Conservation (phyloP, 1,140 invertebrate genomes). For the Leguminivora glycinivorella region DNA sequence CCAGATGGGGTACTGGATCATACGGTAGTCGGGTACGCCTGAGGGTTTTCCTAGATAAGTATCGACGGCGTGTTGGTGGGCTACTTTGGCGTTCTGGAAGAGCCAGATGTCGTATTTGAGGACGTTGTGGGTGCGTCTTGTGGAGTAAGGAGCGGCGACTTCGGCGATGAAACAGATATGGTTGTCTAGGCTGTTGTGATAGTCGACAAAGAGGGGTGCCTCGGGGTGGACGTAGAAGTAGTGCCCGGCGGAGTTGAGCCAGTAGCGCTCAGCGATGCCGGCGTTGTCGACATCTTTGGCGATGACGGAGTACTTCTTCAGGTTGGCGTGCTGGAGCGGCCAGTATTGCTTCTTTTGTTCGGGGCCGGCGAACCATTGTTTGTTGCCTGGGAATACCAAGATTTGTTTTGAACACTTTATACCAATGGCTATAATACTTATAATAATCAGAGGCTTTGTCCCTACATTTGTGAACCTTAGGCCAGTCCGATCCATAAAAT, state of each 20-base stretch:
- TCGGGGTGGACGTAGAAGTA: conserved; percentile 80
- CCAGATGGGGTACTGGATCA: conserved; percentile 90
- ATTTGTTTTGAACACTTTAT: too few relatives aligned
- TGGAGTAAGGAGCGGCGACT: conserved; percentile 73
- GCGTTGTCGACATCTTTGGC: conserved; percentile 80
- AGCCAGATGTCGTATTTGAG: conserved; percentile 81
- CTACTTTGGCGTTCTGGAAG: conserved; percentile 78
- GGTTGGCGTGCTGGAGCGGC: conserved; percentile 82
- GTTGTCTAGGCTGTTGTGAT: conserved; percentile 77
- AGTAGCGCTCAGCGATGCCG: conserved; percentile 85
- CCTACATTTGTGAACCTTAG: too few relatives aligned
- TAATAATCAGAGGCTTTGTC: too few relatives aligned
- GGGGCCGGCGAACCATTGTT: conserved; percentile 82
- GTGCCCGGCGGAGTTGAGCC: conserved; percentile 83
- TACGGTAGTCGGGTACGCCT: conserved; percentile 82
- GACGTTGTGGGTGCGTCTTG: conserved; percentile 38
- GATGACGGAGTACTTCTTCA: conserved; percentile 81
- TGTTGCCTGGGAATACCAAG: conserved; percentile 40
- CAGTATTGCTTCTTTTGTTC: conserved; percentile 82
- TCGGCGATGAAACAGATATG: conserved; percentile 80
- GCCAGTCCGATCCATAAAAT: too few relatives aligned
- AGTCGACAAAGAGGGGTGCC: conserved; percentile 84
- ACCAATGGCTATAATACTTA: too few relatives aligned
- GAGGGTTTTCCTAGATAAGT: conserved; percentile 80
- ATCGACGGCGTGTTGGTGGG: conserved; percentile 80